These are phyloP conservation scores for Hemibagrus guttatus DNA, from an alignment of 2,797 vertebrate genomes.

Conservation along the genomic window DNA sequence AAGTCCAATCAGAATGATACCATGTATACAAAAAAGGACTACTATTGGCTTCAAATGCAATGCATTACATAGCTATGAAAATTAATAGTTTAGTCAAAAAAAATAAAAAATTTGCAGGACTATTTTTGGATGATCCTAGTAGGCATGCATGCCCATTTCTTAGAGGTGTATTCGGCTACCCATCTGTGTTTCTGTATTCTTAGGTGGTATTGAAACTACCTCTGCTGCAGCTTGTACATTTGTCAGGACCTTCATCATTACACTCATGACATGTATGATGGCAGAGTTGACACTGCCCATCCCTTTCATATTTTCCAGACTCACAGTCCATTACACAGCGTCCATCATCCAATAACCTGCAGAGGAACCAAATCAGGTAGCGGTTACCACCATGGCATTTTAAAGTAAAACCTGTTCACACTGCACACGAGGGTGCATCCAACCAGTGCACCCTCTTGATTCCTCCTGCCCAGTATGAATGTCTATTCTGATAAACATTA, in stretches of 20 bases:
- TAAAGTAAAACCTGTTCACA: not conserved
- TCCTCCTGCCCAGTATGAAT: not conserved
- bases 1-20: not conserved
- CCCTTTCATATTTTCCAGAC: slow-evolving; percentile 74
- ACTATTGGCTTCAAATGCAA: not conserved
- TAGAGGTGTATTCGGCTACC: not conserved
- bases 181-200: not conserved
- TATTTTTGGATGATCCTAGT: not conserved
- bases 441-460: not conserved
- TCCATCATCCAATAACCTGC: slow-evolving; percentile 83
- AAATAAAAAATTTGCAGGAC: not conserved
- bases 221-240: slow-evolving; percentile 83
- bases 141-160: not conserved
- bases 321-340: slow-evolving; percentile 76
- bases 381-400: not conserved
- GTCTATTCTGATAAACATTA: not conserved
- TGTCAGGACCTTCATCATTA: slow-evolving; percentile 78
- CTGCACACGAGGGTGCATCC: not conserved
- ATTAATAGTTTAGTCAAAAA: not conserved
- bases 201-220: slow-evolving; percentile 69
- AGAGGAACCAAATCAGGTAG: not conserved
- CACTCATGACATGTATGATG: slow-evolving; percentile 87
- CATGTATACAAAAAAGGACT: not conserved
- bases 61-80: not conserved
- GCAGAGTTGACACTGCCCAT: slow-evolving; percentile 80